These are phyloP conservation scores for Todiramphus chloris DNA, from an alignment of 2,113 vertebrate species.

Conservation along the genomic window DNA sequence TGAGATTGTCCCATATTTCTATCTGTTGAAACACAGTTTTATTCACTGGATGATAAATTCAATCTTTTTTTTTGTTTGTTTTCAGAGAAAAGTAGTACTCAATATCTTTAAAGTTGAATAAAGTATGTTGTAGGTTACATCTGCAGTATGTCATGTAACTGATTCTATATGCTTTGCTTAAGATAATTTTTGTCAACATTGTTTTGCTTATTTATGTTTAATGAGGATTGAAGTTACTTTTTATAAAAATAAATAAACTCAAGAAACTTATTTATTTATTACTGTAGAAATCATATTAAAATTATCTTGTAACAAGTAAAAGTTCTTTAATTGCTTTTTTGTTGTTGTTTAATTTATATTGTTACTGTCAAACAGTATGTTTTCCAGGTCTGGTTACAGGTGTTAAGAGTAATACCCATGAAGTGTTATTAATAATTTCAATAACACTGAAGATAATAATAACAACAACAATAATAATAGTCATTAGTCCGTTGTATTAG, in stretches of 20 bases:
- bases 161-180: background rate
- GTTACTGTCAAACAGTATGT: background rate
- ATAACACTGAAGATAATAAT: background rate
- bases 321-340: background rate
- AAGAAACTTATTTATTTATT: background rate
- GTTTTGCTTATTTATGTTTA: background rate
- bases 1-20: background rate
- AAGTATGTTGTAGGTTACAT: background rate
- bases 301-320: background rate
- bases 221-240: background rate
- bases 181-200: background rate
- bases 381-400: background rate
- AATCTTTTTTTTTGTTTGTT: background rate
- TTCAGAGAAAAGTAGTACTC: background rate
- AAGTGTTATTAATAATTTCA: background rate
- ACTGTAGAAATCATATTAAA: background rate
- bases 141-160: background rate
- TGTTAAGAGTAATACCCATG: background rate
- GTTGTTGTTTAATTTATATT: no score
- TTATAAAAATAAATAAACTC: background rate
- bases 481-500: background rate
- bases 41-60: background rate
- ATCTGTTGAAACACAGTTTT: background rate
- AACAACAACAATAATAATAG: background rate
- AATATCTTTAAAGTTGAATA: background rate